phyloP scores from a whole-genome alignment of 2,888 invertebrate genomes.

The Biston betularia region DNA sequence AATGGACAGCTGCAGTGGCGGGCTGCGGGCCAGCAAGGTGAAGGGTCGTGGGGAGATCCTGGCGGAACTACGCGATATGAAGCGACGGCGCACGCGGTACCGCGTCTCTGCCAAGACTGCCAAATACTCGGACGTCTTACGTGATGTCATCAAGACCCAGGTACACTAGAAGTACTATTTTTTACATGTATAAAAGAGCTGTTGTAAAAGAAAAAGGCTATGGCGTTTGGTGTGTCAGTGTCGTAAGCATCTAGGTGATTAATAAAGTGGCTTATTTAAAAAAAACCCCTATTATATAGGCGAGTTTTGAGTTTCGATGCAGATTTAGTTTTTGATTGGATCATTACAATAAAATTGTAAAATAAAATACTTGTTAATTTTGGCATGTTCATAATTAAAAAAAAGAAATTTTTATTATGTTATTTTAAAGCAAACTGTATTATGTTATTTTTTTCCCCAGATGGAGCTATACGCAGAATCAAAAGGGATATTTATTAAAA shows the following conservation, averaged over 20 bases:
- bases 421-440: not conserved
- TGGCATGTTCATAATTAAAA: not conserved
- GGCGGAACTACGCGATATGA: constrained; percentile 86
- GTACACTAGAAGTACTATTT: constrained; percentile 47
- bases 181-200: not conserved
- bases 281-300: no score
- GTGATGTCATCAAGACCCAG: constrained; percentile 87
- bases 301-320: no score
- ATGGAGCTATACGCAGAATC: constrained; percentile 62
- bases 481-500: constrained; percentile 40
- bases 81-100: constrained; percentile 86
- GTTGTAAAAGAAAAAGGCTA: no score
- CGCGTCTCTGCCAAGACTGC: constrained; percentile 84
- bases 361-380: not conserved
- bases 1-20: constrained; percentile 34
- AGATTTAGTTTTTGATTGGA: no score
- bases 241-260: no score
- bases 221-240: no score
- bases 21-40: constrained; percentile 38
- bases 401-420: no score
- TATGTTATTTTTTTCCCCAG: constrained; percentile 43
- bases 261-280: no score
- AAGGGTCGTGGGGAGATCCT: constrained; percentile 78
- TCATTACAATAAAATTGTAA: no score
- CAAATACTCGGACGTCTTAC: constrained; percentile 86